Base-by-base conservation (phyloP, 30 jellyfish, hydroid and myxozoan species). In the Morbakka virulenta region DNA sequence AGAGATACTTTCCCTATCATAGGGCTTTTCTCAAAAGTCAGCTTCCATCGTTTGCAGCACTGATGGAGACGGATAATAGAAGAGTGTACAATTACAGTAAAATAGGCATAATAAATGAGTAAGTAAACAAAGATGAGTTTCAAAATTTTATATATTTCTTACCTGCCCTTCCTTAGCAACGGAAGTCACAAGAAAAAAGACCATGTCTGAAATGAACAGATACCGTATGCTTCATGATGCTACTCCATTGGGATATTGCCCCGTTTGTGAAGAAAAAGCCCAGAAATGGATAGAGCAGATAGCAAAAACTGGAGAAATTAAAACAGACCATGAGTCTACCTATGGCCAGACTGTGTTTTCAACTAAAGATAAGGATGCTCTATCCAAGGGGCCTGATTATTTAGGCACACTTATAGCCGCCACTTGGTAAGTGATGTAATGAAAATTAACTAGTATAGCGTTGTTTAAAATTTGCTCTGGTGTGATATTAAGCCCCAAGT, bases 331-430 rank as follows among this genome's bases (percentile, higher is more conserved):
- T 57, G 86, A 30, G 30, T 91, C 96, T 1, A 76, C 64, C 25
- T 85, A 87, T 77, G 99, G 99, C 22, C 96, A 92, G 52, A 86
- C 91, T 33, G 87, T 81, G 4, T 92, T 92, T 82, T 69, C 94
- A 6, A 32, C 86, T n/a, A 85, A 86, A 57, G 95, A 87, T 48
- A 77, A 78, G 11, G 81, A 81, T 14, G 95, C 80, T 57, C 22
- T 92, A 12, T 85, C 73, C 31, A 93, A 86, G 62, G 99, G 99
- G 4, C 94, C 96, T 12, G 96, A 92, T 34, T 92, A 85, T 61
- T 64, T 92, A 67, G 99, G 99, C 27, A 92, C 99, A 0, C 67
- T 92, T 50, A 95, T 92, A 30, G 95, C 99, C 26, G 99, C 99
- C 28, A 35, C 92, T 22, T 77, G 95, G 99, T 92, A 85, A 71